phyloP scores from a whole-genome alignment of 2,888 invertebrate species.

The Poecilus cupreus region DNA sequence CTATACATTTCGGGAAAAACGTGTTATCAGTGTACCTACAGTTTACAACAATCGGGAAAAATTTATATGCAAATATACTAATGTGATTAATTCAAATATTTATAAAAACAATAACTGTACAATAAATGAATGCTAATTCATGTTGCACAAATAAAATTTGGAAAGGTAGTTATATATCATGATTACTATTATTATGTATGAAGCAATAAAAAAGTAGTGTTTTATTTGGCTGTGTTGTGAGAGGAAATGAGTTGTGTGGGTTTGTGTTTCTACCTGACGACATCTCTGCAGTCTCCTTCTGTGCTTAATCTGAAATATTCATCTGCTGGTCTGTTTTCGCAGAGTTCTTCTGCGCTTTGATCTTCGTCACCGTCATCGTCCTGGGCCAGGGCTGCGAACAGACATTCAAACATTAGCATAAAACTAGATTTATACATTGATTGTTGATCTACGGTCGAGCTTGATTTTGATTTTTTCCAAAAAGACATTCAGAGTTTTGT shows the following conservation, averaged over 20 bases:
- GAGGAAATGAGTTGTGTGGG: neutral
- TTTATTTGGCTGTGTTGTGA: neutral
- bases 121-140: too few relatives aligned
- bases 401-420: neutral
- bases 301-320: constrained; percentile 92
- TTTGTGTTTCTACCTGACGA: constrained; percentile 83
- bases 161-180: too few relatives aligned
- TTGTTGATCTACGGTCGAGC: too few relatives aligned
- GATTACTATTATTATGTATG: too few relatives aligned
- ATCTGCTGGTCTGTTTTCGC: constrained; percentile 90
- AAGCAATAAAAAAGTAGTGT: neutral
- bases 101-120: too few relatives aligned
- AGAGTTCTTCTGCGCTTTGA: constrained; percentile 85
- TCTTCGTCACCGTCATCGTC: constrained; percentile 81
- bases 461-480: too few relatives aligned
- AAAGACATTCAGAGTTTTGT: too few relatives aligned
- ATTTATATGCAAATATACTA: too few relatives aligned
- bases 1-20: constrained; percentile 75
- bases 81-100: neutral
- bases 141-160: too few relatives aligned
- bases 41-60: neutral
- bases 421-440: too few relatives aligned
- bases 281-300: constrained; percentile 93
- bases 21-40: constrained; percentile 10
- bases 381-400: constrained; percentile 76